Evolutionary conservation across 2,113 vertebrate genomes (phyloP), one percentile per base, ranked within the genome.

Genomic region (Gymnocephalus cernua): DNA sequence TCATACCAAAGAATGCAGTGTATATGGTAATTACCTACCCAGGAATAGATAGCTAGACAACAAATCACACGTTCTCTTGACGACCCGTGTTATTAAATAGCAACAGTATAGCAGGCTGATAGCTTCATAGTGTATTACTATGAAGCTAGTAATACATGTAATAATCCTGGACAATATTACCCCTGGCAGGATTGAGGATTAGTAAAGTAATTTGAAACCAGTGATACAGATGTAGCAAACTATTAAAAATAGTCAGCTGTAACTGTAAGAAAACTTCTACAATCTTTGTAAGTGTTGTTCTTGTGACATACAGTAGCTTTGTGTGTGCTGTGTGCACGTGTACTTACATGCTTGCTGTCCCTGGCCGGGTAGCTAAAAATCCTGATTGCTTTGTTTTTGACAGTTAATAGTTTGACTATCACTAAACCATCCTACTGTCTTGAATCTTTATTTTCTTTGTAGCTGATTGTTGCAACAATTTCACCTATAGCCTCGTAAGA

Each of bases 401-500:
- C 45, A 38, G 47, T 29, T 61, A 57, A 23, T 38, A 18, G 13
- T 78, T 65, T 11, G 53, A 62, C 32, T 70, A 41, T 73, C 29
- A 45, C 9, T 68, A 38, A 64, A 57, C 58, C 15, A 27, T 62
- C 15, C 11, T 14, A 6, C 16, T 59, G 62, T 76, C 2, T 10
- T 1, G 1, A 47, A n/a, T 29, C n/a, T 29, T 72, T 44, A 58
- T 35, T 53, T 59, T 51, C 45, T 58, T 53, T 54, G 38, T 29
- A 51, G 12, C 32, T 73, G 23, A 80, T 45, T 70, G 48, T 80
- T 80, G 27, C 62, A 77, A 13, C 21, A 53, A 41, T 71, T 71
- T 63, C 12, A 25, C n/a, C 6, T 16, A 23, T 58, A 73, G 70
- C n/a, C 38, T 76, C 14, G 38, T 68, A 41, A 83, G 35, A 74